Conservation (phyloP, 2,113 vertebrate species). For the Hyaena hyaena region DNA sequence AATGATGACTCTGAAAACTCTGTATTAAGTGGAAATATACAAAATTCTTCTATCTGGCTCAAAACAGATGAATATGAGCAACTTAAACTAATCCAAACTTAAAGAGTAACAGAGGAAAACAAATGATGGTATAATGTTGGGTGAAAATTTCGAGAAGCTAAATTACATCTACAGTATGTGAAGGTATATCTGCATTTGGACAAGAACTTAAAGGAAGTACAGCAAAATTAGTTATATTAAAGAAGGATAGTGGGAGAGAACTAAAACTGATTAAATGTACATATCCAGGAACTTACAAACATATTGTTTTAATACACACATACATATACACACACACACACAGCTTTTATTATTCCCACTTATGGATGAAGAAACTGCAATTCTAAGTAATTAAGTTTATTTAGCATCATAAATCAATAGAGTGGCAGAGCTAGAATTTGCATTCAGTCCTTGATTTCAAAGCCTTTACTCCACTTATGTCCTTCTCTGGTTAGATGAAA, state of each 20-base stretch:
- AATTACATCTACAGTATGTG: neutral
- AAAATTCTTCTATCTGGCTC: slow-evolving; percentile 28
- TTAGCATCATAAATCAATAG: neutral
- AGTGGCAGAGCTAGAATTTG: neutral
- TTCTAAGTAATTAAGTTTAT: neutral
- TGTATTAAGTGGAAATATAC: neutral
- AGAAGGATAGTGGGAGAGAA: neutral
- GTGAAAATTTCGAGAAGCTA: slow-evolving; percentile 7
- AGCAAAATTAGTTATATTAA: neutral
- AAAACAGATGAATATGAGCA: slow-evolving; percentile 14
- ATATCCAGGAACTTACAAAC: neutral
- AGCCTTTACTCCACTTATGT: neutral
- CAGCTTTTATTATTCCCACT: neutral
- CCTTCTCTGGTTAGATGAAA: neutral
- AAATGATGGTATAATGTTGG: neutral
- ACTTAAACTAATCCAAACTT: slow-evolving; percentile 23
- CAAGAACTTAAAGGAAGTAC: neutral
- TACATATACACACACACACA: neutral
- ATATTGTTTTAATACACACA: neutral
- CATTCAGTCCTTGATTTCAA: neutral
- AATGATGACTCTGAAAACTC: slow-evolving; percentile 51
- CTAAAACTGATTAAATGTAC: neutral
- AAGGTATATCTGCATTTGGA: neutral
- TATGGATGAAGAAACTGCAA: neutral
- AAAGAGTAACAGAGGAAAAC: slow-evolving; percentile 40